Conservation (phyloP, 2,888 invertebrate genomes). For the Lithophane semibrunnea region DNA sequence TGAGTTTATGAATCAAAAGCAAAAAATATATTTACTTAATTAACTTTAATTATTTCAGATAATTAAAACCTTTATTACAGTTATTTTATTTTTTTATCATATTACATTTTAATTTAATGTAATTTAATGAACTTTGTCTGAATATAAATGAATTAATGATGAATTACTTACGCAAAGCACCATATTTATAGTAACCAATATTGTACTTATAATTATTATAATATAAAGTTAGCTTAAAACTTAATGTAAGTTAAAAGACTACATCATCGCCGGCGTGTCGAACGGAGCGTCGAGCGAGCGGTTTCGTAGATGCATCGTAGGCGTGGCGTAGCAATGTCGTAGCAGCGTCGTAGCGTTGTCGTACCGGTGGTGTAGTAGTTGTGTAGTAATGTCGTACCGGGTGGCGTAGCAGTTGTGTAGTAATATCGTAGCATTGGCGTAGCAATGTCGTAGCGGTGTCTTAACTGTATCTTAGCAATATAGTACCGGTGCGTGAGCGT, state of each 20-base stretch:
- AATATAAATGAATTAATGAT: no score
- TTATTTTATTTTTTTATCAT: no score
- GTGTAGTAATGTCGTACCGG: background rate
- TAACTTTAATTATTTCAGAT: background rate
- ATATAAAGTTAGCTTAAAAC: background rate
- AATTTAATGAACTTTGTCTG: no score
- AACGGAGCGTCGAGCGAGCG: background rate
- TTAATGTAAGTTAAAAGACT: background rate
- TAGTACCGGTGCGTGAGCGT: background rate
- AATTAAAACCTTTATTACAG: background rate
- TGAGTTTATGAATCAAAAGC: background rate
- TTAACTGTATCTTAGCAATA: background rate
- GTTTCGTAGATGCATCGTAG: background rate
- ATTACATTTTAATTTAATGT: no score
- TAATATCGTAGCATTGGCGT: background rate
- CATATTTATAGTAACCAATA: background rate
- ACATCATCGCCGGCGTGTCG: background rate
- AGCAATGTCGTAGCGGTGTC: background rate
- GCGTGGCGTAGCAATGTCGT: background rate
- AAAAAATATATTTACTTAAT: background rate
- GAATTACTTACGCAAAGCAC: no score
- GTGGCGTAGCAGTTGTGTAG: no score
- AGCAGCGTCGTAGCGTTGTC: background rate
- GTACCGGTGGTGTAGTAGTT: background rate
- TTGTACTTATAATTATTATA: background rate